These are phyloP conservation scores for Pseudomyrmex pallidus DNA, from an alignment of 1,140 invertebrate genomes.

Conservation along the genomic window DNA sequence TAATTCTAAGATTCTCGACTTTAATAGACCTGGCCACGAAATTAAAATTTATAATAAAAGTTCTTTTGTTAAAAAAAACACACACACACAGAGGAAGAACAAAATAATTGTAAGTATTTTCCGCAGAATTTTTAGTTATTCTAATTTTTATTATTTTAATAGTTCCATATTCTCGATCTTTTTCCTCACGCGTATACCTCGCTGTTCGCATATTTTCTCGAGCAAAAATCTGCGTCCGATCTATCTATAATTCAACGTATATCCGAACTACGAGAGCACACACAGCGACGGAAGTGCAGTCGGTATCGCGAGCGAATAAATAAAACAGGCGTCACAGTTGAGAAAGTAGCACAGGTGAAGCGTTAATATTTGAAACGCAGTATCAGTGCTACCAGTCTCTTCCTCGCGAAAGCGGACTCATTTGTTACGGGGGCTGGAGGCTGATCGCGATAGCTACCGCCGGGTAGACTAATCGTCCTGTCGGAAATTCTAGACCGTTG, in stretches of 20 bases:
- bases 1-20: not conserved
- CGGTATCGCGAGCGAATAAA: slow-evolving; percentile 24
- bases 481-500: slow-evolving; percentile 27
- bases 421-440: slow-evolving; percentile 25
- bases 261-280: not conserved
- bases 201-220: slow-evolving; percentile 4
- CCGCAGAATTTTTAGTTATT: too few relatives aligned
- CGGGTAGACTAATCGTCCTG: slow-evolving; percentile 21
- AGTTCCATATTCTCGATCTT: not conserved
- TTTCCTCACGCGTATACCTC: not conserved
- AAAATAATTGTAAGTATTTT: too few relatives aligned
- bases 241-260: slow-evolving; percentile 44
- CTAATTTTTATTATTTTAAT: too few relatives aligned
- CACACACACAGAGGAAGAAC: too few relatives aligned
- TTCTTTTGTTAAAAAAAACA: not conserved
- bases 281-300: not conserved
- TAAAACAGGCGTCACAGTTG: slow-evolving; percentile 44
- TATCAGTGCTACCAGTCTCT: slow-evolving; percentile 42
- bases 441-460: slow-evolving; percentile 20
- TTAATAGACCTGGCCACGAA: not conserved
- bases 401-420: slow-evolving; percentile 9
- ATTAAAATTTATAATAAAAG: not conserved
- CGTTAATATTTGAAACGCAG: slow-evolving; percentile 53
- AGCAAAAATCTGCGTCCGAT: slow-evolving; percentile 25
- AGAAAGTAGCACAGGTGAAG: slow-evolving; percentile 23